phyloP scores from a whole-genome alignment of 2,888 invertebrate species.

The Bugula neritina region DNA sequence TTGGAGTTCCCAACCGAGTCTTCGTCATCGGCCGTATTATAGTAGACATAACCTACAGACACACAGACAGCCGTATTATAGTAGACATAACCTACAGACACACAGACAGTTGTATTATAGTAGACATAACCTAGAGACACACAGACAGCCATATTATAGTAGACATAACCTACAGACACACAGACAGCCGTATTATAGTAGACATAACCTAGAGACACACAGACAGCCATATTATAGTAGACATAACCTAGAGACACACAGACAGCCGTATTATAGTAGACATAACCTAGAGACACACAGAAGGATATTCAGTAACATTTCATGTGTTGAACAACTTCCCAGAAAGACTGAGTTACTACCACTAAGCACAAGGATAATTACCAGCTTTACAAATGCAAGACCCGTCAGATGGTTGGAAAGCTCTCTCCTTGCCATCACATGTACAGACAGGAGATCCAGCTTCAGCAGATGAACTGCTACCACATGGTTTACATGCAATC shows the following conservation, averaged over 20 bases:
- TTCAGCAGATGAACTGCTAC: conserved; percentile 37
- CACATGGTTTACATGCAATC: conserved; percentile 41
- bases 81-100: not conserved
- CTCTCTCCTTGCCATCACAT: conserved; percentile 42
- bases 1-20: conserved; percentile 34
- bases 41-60: conserved; percentile 39
- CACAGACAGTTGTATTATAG: not conserved
- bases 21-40: conserved; percentile 37
- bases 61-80: not conserved
- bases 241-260: not conserved
- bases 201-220: not conserved
- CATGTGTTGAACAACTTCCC: no score
- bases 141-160: not conserved
- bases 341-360: no score
- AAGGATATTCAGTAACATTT: no score
- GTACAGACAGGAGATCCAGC: conserved; percentile 37
- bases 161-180: not conserved
- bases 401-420: conserved; percentile 41
- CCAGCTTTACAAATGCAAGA: conserved; percentile 40
- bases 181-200: not conserved
- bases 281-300: no score
- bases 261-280: no score
- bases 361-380: no score
- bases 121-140: not conserved
- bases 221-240: not conserved